Conservation (phyloP, 2,113 vertebrate species). For the Xenopus laevis region DNA sequence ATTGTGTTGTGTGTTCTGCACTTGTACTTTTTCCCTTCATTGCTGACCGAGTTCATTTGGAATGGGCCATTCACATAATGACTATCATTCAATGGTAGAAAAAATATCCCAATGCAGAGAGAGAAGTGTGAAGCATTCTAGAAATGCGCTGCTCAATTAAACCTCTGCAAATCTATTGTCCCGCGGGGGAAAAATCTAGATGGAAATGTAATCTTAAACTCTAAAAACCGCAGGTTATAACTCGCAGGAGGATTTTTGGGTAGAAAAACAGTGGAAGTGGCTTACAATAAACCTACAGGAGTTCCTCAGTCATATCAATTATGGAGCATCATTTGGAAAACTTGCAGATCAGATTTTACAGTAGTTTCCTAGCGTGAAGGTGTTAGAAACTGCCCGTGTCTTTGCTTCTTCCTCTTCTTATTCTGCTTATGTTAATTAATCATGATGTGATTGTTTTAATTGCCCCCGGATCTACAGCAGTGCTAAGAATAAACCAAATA, state of each 20-base stretch:
- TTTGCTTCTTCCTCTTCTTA: neutral
- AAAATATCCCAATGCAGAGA: constrained; percentile 30
- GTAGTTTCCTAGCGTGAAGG: neutral
- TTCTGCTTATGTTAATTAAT: neutral
- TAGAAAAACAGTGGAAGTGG: constrained; percentile 39
- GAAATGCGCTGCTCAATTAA: constrained; percentile 47
- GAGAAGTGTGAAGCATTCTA: constrained; percentile 39
- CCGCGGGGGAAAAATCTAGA: constrained; percentile 43
- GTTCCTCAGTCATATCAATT: constrained; percentile 1
- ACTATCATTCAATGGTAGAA: constrained; percentile 46
- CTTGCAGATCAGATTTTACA: neutral
- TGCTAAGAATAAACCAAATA: too few species aligned
- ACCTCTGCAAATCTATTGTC: constrained; percentile 39
- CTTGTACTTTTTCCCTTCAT: constrained; percentile 49
- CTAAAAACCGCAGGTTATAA: constrained; percentile 50
- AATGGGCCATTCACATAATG: constrained; percentile 49
- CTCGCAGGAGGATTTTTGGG: constrained; percentile 40
- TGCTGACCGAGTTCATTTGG: constrained; percentile 50
- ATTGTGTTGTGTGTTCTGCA: constrained; percentile 53
- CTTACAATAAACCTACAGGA: constrained; percentile 44
- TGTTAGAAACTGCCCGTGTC: neutral
- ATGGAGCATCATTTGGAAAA: neutral
- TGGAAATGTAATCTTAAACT: constrained; percentile 41
- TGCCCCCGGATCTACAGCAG: too few species aligned
- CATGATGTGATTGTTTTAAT: neutral